phyloP scores from a whole-genome alignment of 1,140 invertebrate species.

The Zaprionus inermis region DNA sequence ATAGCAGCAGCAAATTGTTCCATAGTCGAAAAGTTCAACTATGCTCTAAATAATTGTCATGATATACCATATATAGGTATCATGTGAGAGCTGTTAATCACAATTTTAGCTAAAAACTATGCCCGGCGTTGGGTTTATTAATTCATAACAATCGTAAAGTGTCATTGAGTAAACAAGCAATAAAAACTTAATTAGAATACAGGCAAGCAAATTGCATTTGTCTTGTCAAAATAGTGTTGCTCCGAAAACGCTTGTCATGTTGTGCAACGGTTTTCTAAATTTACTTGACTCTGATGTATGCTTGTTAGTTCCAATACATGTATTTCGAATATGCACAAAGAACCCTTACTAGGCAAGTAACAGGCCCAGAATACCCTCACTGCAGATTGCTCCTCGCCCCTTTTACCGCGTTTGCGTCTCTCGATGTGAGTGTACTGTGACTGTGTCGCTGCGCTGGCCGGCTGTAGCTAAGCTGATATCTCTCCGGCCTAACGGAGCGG shows the following conservation, averaged over 20 bases:
- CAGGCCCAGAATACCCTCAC: not conserved
- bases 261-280: not conserved
- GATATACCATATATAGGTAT: not conserved
- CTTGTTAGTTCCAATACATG: not conserved
- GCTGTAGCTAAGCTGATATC: slow-evolving; percentile 37
- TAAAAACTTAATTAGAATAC: slow-evolving; percentile 5
- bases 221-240: not conserved
- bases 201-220: slow-evolving; percentile 23
- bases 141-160: slow-evolving; percentile 61
- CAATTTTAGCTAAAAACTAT: not conserved
- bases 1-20: not conserved
- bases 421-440: slow-evolving; percentile 24
- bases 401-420: no score
- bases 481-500: slow-evolving; percentile 16
- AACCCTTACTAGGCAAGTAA: not conserved
- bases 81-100: slow-evolving; percentile 6
- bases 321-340: no score
- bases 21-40: not conserved
- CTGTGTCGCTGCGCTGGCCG: slow-evolving; percentile 13
- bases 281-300: not conserved
- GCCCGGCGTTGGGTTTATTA: slow-evolving; percentile 49
- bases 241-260: not conserved
- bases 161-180: slow-evolving; percentile 52
- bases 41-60: not conserved
- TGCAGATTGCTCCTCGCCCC: no score